Conservation (phyloP, 2,797 vertebrate species). For the Heterohyrax brucei region DNA sequence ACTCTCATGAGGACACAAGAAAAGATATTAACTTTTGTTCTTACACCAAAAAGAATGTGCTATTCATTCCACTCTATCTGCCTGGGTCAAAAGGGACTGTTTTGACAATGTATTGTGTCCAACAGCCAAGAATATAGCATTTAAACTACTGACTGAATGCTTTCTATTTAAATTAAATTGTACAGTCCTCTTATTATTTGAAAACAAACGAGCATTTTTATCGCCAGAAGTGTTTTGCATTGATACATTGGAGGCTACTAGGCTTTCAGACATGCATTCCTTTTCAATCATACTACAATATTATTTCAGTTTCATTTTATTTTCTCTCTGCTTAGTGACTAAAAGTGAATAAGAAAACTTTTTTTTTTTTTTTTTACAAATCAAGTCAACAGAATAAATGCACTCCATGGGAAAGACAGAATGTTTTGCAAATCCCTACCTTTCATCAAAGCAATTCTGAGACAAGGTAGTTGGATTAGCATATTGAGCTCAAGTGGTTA, state of each 20-base stretch:
- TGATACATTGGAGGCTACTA: conserved; percentile 16
- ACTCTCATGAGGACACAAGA: not conserved
- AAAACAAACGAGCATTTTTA: conserved; percentile 64
- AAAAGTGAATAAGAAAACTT: conserved; percentile 24
- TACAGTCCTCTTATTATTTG: conserved; percentile 57
- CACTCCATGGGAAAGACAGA: conserved; percentile 40
- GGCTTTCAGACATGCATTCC: conserved; percentile 11
- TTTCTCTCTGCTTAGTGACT: conserved; percentile 54
- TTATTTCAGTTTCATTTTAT: conserved; percentile 66
- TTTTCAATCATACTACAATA: conserved; percentile 68
- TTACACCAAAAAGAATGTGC: conserved; percentile 39
- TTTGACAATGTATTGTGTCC: conserved; percentile 9
- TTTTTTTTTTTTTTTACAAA: conserved; percentile 36
- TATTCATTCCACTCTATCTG: conserved; percentile 41
- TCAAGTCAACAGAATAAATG: conserved; percentile 35
- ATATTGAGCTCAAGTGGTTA: not conserved
- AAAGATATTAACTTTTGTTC: conserved; percentile 62
- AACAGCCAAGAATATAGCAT: not conserved
- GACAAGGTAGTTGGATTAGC: not conserved
- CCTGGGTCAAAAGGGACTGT: conserved; percentile 63
- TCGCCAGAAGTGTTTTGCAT: conserved; percentile 39
- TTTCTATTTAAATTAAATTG: conserved; percentile 65
- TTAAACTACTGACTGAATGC: conserved; percentile 70
- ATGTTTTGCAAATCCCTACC: not conserved
- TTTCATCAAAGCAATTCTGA: not conserved